These are phyloP conservation scores for Psophia crepitans DNA, from an alignment of 2,113 vertebrate species.

Conservation along the genomic window DNA sequence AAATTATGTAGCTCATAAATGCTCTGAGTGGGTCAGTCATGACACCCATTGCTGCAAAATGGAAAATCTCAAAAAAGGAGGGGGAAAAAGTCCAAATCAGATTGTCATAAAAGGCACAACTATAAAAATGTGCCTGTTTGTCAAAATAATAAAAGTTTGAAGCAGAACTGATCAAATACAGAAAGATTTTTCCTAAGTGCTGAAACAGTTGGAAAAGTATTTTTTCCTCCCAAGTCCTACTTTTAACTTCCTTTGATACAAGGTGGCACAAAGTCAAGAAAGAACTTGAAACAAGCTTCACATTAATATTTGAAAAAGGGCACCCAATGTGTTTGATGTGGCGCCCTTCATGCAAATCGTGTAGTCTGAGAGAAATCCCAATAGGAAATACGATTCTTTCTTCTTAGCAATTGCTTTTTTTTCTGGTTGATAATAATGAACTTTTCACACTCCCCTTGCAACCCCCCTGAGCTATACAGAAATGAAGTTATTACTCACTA, in stretches of 20 bases:
- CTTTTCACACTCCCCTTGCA: slow-evolving; percentile 92
- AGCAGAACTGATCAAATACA: slow-evolving; percentile 71
- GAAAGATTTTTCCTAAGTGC: slow-evolving; percentile 74
- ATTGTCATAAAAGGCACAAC: neutral
- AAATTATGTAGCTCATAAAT: neutral
- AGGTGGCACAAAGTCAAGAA: slow-evolving; percentile 85
- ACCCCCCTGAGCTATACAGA: slow-evolving; percentile 75
- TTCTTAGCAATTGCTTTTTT: slow-evolving; percentile 79
- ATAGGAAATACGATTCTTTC: slow-evolving; percentile 81
- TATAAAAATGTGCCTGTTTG: slow-evolving; percentile 57
- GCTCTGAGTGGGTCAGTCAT: neutral
- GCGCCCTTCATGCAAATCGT: slow-evolving; percentile 93
- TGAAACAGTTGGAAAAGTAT: slow-evolving; percentile 77
- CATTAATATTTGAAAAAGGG: slow-evolving; percentile 97
- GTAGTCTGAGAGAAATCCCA: slow-evolving; percentile 84
- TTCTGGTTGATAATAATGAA: slow-evolving; percentile 87
- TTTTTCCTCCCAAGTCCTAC: slow-evolving; percentile 75
- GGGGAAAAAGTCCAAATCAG: neutral
- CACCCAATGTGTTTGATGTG: slow-evolving; percentile 91
- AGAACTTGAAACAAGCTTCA: slow-evolving; percentile 86
- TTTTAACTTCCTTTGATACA: slow-evolving; percentile 89
- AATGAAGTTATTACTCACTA: slow-evolving; percentile 78
- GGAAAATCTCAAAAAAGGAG: neutral
- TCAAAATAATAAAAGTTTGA: slow-evolving; percentile 72
- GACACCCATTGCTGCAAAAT: neutral